phyloP scores from a whole-genome alignment of 2,113 vertebrate species.

The Brienomyrus longianalis region DNA sequence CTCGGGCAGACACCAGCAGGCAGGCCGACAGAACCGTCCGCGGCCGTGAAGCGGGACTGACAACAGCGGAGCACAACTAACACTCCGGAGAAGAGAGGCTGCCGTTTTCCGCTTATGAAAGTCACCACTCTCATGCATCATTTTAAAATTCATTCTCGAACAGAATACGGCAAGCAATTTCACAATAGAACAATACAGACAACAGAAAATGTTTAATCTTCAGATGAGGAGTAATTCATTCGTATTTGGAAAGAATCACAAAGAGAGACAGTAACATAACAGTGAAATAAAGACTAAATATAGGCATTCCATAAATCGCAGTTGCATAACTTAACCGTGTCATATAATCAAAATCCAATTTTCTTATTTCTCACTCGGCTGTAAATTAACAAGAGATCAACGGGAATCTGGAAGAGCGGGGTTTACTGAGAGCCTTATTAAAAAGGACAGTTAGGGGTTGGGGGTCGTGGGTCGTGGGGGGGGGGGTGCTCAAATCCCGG shows the following conservation, averaged over 20 bases:
- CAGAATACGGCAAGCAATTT: background rate
- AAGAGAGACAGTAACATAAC: background rate
- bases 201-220: background rate
- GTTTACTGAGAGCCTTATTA: background rate
- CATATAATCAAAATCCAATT: slow-evolving; percentile 6
- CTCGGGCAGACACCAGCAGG: background rate
- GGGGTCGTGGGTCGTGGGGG: background rate
- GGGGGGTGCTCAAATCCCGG: too few species aligned
- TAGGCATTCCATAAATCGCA: background rate
- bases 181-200: background rate
- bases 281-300: background rate
- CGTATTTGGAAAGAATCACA: background rate
- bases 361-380: background rate
- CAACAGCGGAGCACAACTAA: background rate
- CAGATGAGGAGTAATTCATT: background rate
- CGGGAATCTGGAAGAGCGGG: background rate
- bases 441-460: background rate
- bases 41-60: background rate
- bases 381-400: slow-evolving; percentile 14
- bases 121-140: background rate
- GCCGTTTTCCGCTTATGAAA: background rate
- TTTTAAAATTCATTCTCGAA: background rate
- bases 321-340: background rate
- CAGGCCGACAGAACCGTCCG: background rate
- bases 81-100: background rate